phyloP scores from a whole-genome alignment of 2,113 vertebrate genomes.

The Spea multiplicata region DNA sequence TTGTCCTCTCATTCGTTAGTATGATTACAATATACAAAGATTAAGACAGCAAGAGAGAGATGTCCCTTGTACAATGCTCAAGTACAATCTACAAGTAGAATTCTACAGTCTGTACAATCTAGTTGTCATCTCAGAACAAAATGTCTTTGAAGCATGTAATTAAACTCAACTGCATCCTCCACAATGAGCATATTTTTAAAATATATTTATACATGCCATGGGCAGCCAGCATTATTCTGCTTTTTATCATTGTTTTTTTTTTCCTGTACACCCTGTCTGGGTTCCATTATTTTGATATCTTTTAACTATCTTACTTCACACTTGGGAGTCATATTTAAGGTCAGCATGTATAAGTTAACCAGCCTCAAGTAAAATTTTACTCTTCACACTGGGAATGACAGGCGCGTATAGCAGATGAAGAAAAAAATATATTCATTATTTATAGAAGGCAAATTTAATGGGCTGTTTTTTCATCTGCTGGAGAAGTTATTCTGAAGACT shows the following conservation, averaged over 20 bases:
- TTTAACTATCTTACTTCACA: slow-evolving; percentile 59
- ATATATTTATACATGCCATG: slow-evolving; percentile 48
- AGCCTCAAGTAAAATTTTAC: slow-evolving; percentile 61
- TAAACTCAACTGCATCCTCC: slow-evolving; percentile 50
- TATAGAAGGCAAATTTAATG: slow-evolving; percentile 52
- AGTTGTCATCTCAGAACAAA: slow-evolving; percentile 35
- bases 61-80: accelerated
- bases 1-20: not conserved
- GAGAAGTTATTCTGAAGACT: slow-evolving; percentile 35
- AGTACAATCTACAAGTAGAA: not conserved
- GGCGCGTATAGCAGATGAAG: slow-evolving; percentile 54
- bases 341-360: slow-evolving; percentile 57
- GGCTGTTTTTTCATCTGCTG: slow-evolving; percentile 29
- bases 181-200: slow-evolving; percentile 47
- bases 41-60: not conserved
- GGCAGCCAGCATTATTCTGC: slow-evolving; percentile 49
- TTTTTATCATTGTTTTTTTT: slow-evolving; percentile 47
- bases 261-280: slow-evolving; percentile 37
- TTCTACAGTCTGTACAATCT: not conserved
- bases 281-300: slow-evolving; percentile 53
- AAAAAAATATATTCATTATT: slow-evolving; percentile 55
- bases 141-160: slow-evolving; percentile 44
- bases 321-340: slow-evolving; percentile 60
- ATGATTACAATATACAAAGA: not conserved
- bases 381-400: slow-evolving; percentile 57